These are phyloP conservation scores for Axea sp. DNA, from an alignment of 2,888 invertebrate species.

Conservation along the genomic window DNA sequence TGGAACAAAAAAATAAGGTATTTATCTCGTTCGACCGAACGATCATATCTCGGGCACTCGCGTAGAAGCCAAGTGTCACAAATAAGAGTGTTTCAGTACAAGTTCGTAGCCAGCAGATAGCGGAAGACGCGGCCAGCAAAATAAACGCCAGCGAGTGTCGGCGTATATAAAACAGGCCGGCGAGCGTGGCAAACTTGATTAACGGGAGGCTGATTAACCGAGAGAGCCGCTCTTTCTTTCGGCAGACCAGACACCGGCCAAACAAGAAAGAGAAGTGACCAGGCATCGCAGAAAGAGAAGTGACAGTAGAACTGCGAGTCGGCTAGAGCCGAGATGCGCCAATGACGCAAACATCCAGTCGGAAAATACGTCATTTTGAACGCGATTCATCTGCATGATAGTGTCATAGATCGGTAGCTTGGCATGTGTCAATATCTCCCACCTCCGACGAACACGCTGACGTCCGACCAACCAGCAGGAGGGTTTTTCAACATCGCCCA, in stretches of 20 bases:
- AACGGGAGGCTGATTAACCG: conserved; percentile 47
- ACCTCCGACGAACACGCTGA: conserved; percentile 4
- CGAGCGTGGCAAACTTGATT: conserved; percentile 56
- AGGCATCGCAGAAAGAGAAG: conserved; percentile 15
- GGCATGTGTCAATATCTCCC: conserved; percentile 49
- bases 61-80: conserved; percentile 36
- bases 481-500: conserved; percentile 22
- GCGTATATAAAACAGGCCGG: conserved; percentile 46
- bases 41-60: conserved; percentile 24
- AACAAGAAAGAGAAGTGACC: no score
- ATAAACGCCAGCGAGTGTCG: conserved; percentile 47
- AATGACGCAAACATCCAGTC: conserved; percentile 20
- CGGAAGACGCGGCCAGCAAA: conserved; percentile 51
- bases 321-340: conserved; percentile 27
- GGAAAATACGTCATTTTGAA: not conserved
- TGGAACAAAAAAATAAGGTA: conserved; percentile 22
- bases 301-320: conserved; percentile 2
- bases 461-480: conserved; percentile 35
- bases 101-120: conserved; percentile 54
- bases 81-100: conserved; percentile 44
- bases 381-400: not conserved
- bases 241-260: conserved; percentile 32
- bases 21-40: conserved; percentile 13
- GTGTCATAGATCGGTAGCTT: conserved; percentile 40
- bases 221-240: conserved; percentile 40